Evolutionary conservation across 2,888 invertebrate genomes (phyloP), one percentile per base, ranked within the genome.

Genomic region (Polymixis flavicincta): DNA sequence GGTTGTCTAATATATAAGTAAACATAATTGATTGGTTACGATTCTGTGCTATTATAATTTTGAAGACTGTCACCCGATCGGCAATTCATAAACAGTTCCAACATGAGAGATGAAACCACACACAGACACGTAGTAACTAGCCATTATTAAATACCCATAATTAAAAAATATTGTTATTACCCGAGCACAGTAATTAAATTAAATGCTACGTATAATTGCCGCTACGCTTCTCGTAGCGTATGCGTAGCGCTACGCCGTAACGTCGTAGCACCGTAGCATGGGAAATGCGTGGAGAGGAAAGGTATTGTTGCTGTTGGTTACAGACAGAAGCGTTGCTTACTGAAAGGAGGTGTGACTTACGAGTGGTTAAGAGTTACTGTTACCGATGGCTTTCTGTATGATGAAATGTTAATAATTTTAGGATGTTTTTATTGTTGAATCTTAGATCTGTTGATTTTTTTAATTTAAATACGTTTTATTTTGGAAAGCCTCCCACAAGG

Each of bases 171-270:
- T 13, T 45, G 1, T 2, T 11, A 71, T 64, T 28, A 55, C 32
- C 54, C 63, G n/a, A 54, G 19, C 37, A 67, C 8, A 48, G 57
- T 54, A 59, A 78, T 70, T 14, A 48, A 77, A 75, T 69, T 69
- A 50, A 61, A 70, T 63, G 54, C 32, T 60, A 69, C 63, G 65
- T 71, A 70, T 70, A 80, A 83, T 71, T 80, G 72, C 65, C 13
- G 70, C 80, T 78, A 83, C 74, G 82, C 14, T 63, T 71, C 28
- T 45, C 69, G 83, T 83, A 78, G 74, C 63, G 8, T 32, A 45
- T 55, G 32, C 70, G 78, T 82, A 82, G 83, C 79, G 74, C 82
- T 79, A 78, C 84, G 82, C 61, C 76, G 37, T 32, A 78, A 78
- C 32, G 0, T 19, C 52, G 74, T 74, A 78, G 78, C 78, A 19